A percentile compares a stretch with the other conserved stretches of the same genome.
phyloP scores from a whole-genome alignment of 1,140 invertebrate species.

The Drosophila neocordata region DNA sequence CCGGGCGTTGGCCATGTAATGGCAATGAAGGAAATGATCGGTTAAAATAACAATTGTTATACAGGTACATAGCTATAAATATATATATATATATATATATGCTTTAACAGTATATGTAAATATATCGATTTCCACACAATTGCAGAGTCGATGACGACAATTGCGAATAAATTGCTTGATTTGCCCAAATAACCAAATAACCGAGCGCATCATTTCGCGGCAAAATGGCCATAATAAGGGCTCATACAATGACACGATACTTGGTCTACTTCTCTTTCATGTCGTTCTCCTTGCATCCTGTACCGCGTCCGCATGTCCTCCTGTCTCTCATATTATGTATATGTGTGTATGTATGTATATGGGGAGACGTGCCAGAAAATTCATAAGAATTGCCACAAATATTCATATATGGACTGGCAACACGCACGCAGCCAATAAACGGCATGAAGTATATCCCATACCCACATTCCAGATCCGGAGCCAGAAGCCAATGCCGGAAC shows the following conservation, averaged over 20 bases:
- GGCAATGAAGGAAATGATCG: slow-evolving; percentile 72
- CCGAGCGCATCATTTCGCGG: slow-evolving; percentile 71
- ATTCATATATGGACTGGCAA: slow-evolving; percentile 75
- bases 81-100: neutral
- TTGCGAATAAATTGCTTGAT: slow-evolving; percentile 80
- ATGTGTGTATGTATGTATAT: neutral
- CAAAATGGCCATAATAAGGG: slow-evolving; percentile 76
- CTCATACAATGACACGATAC: slow-evolving; percentile 61
- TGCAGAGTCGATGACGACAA: slow-evolving; percentile 68
- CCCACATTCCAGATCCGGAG: slow-evolving; percentile 25
- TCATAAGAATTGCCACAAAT: slow-evolving; percentile 79
- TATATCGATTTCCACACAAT: slow-evolving; percentile 80
- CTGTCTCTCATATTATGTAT: slow-evolving; percentile 38
- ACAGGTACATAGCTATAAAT: neutral
- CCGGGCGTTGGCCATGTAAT: slow-evolving; percentile 48
- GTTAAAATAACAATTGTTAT: slow-evolving; percentile 71
- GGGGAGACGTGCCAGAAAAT: slow-evolving; percentile 64
- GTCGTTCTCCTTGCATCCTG: slow-evolving; percentile 57
- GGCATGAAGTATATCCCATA: slow-evolving; percentile 22
- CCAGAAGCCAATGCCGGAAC: slow-evolving; percentile 48
- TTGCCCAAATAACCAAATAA: slow-evolving; percentile 79
- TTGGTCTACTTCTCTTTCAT: slow-evolving; percentile 1
- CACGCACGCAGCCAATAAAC: slow-evolving; percentile 78
- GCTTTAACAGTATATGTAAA: slow-evolving; percentile 2
- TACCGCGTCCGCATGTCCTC: slow-evolving; percentile 45